These are phyloP conservation scores for Amphiura filiformis DNA, from an alignment of 35 echinoderm and acorn worm genomes.

Conservation along the genomic window DNA sequence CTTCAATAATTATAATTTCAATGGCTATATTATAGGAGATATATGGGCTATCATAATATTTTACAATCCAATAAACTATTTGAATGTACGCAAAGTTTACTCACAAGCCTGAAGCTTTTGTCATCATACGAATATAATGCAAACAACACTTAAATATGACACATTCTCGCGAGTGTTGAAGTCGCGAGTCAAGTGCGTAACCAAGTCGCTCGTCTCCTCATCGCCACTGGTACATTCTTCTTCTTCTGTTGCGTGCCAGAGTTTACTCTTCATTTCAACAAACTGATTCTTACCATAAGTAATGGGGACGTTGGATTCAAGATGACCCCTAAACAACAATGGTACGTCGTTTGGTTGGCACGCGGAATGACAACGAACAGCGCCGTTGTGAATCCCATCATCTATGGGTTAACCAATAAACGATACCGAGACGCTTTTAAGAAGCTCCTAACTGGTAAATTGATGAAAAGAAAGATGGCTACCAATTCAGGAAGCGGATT, in stretches of 20 bases:
- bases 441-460: neutral
- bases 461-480: neutral
- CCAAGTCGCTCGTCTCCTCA: neutral
- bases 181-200: neutral
- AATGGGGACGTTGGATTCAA: neutral
- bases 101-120: too few relatives aligned
- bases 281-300: neutral
- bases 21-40: too few relatives aligned
- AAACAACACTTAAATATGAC: neutral
- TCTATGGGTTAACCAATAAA: neutral
- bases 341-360: neutral
- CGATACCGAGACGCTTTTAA: neutral
- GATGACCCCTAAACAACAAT: neutral
- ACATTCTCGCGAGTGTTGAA: neutral
- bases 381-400: neutral
- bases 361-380: neutral
- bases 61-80: too few relatives aligned
- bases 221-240: neutral
- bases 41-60: too few relatives aligned
- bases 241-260: neutral
- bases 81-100: too few relatives aligned
- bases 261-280: neutral
- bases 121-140: too few relatives aligned
- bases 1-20: too few relatives aligned
- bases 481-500: too few relatives aligned